Base-by-base conservation (phyloP, 2,113 vertebrate genomes). In the Fregata magnificens region DNA sequence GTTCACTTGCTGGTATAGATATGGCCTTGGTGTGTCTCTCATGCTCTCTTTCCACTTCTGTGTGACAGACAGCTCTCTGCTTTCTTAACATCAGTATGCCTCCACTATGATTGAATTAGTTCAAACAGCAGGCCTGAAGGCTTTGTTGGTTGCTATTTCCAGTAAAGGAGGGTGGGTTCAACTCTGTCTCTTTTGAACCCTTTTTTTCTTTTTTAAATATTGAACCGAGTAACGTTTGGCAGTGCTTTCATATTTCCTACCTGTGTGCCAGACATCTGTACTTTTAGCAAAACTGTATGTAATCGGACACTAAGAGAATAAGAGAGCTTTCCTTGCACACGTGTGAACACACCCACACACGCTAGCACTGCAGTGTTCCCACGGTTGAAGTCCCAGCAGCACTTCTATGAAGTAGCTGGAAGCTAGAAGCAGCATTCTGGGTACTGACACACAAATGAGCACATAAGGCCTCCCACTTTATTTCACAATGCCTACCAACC, bases 361-460 rank as follows among this genome's bases (percentile, higher is more conserved):
- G 31, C 82, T 38, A 55, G 84, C 32, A 1, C 93, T 61, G 82
- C 95, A 9, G 36, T 66, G 91, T 97, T 97, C 96, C 95, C 97
- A 96, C 91, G 94, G 97, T 88, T 89, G 72, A 17, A 87, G 94
- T 76, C 96, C 81, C 92, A 76, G 96, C 95, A 93, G 96, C 95
- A 61, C 92, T 96, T 93, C 91, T 73, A 82, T 96, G 93, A 95
- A 97, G 97, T 76, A 82, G 91, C 96, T 96, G 94, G 81, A 58
- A 97, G 95, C 95, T 47, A 70, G 95, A 58, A 95, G 94, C 74
- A 70, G 83, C 79, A 69, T 94, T 96, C 87, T 95, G 96, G 95
- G 82, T 96, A 91, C 95, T 93, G 94, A 92, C 95, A 97, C 95
- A 96, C 95, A 96, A 97, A 96, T 81, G 81, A 95, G 88, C 92